Percentiles rank a stretch among this genome's conserved stretches.
Conservation (phyloP, 2,888 invertebrate species). For the Petrolisthes manimaculis region DNA sequence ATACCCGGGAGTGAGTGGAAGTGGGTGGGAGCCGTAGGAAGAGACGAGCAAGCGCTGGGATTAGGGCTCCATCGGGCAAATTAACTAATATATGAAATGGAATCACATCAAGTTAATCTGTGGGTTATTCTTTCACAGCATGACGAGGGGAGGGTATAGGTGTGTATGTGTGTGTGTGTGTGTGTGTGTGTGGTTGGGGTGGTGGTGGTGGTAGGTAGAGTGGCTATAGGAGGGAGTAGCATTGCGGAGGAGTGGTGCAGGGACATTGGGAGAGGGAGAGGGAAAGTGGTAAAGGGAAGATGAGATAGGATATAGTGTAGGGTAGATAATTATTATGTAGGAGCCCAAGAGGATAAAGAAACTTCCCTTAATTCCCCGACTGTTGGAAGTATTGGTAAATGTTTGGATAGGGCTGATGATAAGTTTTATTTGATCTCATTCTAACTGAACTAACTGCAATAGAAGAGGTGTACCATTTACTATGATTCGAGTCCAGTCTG, state of each 20-base stretch:
- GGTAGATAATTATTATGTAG: too few species aligned
- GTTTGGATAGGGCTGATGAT: too few species aligned
- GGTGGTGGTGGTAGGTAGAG: not conserved
- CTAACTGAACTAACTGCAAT: too few species aligned
- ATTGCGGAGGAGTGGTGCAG: too few species aligned
- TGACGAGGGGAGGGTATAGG: not conserved
- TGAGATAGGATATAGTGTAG: too few species aligned
- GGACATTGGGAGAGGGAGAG: constrained; percentile 12
- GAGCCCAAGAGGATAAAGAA: too few species aligned
- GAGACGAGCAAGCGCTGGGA: not conserved
- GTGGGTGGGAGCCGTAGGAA: constrained; percentile 2
- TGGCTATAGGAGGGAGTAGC: too few species aligned
- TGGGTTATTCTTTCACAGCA: not conserved
- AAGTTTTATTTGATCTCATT: too few species aligned
- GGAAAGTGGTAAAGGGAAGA: not conserved
- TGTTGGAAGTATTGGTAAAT: too few species aligned
- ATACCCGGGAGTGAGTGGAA: not conserved
- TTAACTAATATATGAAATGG: constrained; percentile 36
- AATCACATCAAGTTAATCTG: constrained; percentile 9
- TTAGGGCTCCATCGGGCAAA: constrained; percentile 30
- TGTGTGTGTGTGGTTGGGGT: constrained; percentile 5
- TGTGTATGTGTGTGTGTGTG: constrained; percentile 3
- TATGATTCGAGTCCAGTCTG: too few species aligned
- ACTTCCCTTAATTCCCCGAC: too few species aligned
- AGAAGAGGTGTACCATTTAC: too few species aligned